A percentile compares a stretch with the other conserved stretches of the same genome.
phyloP scores from a whole-genome alignment of 2,888 invertebrate species.

The Sclerodermus sp. region DNA sequence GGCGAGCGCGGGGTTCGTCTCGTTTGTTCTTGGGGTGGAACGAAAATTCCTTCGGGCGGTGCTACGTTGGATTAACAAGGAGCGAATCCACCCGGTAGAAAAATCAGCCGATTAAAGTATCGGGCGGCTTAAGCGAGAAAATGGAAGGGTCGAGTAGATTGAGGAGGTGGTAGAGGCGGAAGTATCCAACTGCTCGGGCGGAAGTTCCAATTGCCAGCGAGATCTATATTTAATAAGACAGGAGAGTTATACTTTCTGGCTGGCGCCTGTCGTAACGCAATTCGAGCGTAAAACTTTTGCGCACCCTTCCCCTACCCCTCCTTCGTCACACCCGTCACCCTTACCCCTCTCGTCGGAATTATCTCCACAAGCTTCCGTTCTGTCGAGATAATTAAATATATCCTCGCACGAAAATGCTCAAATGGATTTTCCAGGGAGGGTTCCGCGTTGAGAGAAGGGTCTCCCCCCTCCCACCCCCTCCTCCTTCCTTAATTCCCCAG shows the following conservation, averaged over 20 bases:
- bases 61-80: too few relatives aligned
- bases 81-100: too few relatives aligned
- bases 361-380: slow-evolving; percentile 19
- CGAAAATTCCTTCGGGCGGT: too few relatives aligned
- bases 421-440: slow-evolving; percentile 37
- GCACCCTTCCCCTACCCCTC: slow-evolving; percentile 17
- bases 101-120: too few relatives aligned
- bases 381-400: slow-evolving; percentile 49
- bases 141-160: not conserved
- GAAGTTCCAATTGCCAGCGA: slow-evolving; percentile 43
- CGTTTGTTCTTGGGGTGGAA: too few relatives aligned
- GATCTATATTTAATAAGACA: slow-evolving; percentile 51
- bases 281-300: slow-evolving; percentile 40
- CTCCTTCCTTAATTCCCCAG: too few relatives aligned
- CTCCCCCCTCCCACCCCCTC: too few relatives aligned
- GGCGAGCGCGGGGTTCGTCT: too few relatives aligned
- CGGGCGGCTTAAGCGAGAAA: too few relatives aligned
- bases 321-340: slow-evolving; percentile 1
- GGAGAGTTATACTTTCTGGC: slow-evolving; percentile 42
- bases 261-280: slow-evolving; percentile 27
- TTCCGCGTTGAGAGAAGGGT: too few relatives aligned
- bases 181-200: slow-evolving; percentile 37
- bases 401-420: slow-evolving; percentile 41
- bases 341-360: slow-evolving; percentile 19
- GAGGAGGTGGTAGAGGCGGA: slow-evolving; percentile 15